phyloP scores from a whole-genome alignment of 2,797 vertebrate genomes.

The Phylloscopus collybita region DNA sequence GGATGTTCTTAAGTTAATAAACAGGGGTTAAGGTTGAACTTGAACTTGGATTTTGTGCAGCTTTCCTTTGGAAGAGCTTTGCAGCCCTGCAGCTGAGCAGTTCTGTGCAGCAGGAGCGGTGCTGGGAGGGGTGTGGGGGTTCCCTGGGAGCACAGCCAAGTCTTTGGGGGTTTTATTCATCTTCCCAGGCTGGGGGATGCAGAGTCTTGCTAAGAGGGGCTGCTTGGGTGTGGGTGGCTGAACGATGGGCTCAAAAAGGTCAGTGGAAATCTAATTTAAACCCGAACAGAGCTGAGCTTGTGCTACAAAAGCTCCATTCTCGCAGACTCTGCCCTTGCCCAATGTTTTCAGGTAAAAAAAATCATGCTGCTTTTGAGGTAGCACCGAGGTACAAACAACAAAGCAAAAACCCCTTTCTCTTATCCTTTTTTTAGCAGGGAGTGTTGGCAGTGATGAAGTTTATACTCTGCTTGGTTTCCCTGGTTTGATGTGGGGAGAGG shows the following conservation, averaged over 20 bases:
- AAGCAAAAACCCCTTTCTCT: not conserved
- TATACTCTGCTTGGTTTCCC: not conserved
- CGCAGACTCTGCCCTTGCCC: not conserved
- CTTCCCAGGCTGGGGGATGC: not conserved
- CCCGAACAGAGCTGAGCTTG: not conserved
- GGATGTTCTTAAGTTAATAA: not conserved
- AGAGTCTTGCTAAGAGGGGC: not conserved
- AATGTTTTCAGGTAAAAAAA: not conserved
- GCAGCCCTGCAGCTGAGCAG: not conserved
- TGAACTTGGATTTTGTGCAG: not conserved
- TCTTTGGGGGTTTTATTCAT: not conserved
- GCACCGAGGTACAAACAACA: not conserved
- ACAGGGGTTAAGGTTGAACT: not conserved
- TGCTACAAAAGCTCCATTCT: not conserved
- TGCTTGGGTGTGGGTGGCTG: not conserved
- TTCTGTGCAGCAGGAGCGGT: accelerated
- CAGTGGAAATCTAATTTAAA: not conserved
- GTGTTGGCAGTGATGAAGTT: not conserved
- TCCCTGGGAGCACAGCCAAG: not conserved
- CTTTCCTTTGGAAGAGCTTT: not conserved
- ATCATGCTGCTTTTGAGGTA: not conserved
- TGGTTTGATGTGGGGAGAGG: not conserved
- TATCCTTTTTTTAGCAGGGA: not conserved
- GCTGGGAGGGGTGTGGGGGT: not conserved
- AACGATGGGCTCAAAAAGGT: not conserved